These are phyloP conservation scores for Stomorhina lunata DNA, from an alignment of 2,888 invertebrate species.

Conservation along the genomic window DNA sequence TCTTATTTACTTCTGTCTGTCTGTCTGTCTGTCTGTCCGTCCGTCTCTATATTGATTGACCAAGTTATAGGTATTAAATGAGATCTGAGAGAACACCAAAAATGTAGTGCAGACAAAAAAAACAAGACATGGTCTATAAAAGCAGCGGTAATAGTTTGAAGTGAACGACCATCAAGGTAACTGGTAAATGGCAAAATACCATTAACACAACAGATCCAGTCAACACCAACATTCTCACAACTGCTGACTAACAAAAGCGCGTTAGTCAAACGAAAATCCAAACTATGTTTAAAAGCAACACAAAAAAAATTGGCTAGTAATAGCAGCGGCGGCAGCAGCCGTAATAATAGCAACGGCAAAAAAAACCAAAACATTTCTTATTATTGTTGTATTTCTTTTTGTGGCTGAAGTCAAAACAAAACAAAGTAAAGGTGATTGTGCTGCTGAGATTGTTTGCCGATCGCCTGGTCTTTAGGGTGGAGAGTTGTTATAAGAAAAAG, in stretches of 20 bases:
- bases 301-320: slow-evolving; percentile 35
- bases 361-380: slow-evolving; percentile 25
- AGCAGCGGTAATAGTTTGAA: slow-evolving; percentile 63
- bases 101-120: neutral
- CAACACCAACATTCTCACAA: neutral
- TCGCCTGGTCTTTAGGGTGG: too few relatives aligned
- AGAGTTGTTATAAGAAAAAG: slow-evolving; percentile 16
- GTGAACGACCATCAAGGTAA: slow-evolving; percentile 67
- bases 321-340: neutral
- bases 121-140: slow-evolving; percentile 51
- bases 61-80: slow-evolving; percentile 15
- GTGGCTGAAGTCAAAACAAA: slow-evolving; percentile 3
- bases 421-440: slow-evolving; percentile 42
- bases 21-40: too few relatives aligned
- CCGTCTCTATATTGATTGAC: slow-evolving; percentile 12
- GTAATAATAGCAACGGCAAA: neutral
- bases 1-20: slow-evolving; percentile 7
- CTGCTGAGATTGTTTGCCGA: slow-evolving; percentile 10
- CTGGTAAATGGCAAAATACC: slow-evolving; percentile 45
- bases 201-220: neutral
- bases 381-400: slow-evolving; percentile 37
- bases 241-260: slow-evolving; percentile 27
- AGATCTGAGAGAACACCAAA: slow-evolving; percentile 33
- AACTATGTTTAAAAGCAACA: slow-evolving; percentile 35
- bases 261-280: slow-evolving; percentile 45